Conservation (phyloP, 2,797 vertebrate genomes). For the Thunnus albacares region DNA sequence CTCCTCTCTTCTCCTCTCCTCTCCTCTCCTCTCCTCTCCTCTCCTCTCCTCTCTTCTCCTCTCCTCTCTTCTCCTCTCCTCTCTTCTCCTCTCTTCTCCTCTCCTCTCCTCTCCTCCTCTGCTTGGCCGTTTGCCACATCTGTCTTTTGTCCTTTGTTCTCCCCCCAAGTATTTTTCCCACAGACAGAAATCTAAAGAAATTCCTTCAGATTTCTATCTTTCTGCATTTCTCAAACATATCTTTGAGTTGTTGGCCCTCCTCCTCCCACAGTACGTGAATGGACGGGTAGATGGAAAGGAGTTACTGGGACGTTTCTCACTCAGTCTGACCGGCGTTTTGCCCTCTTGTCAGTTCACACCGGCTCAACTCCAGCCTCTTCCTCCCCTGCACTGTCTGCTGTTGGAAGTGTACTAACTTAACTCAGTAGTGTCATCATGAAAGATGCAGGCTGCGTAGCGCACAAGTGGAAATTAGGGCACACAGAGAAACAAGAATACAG, state of each 20-base stretch:
- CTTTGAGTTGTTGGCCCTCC: slow-evolving; percentile 17
- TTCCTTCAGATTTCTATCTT: slow-evolving; percentile 67
- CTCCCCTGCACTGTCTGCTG: slow-evolving; percentile 26
- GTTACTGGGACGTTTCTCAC: slow-evolving; percentile 46
- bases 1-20: slow-evolving; percentile 8
- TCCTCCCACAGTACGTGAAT: slow-evolving; percentile 39
- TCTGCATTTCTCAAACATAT: slow-evolving; percentile 58
- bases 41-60: slow-evolving; percentile 8
- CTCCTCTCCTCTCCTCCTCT: slow-evolving; percentile 12
- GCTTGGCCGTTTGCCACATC: slow-evolving; percentile 72
- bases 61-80: background rate
- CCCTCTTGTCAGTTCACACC: slow-evolving; percentile 47
- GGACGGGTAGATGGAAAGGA: slow-evolving; percentile 41
- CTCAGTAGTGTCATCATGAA: slow-evolving; percentile 31
- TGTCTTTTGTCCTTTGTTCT: slow-evolving; percentile 77
- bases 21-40: slow-evolving; percentile 7
- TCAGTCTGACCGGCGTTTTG: slow-evolving; percentile 35
- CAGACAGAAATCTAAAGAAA: slow-evolving; percentile 66
- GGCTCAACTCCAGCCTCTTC: slow-evolving; percentile 22
- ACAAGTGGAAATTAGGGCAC: slow-evolving; percentile 35
- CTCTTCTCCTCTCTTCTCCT: background rate
- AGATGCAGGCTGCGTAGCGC: slow-evolving; percentile 27
- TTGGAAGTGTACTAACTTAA: slow-evolving; percentile 18
- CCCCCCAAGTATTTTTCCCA: slow-evolving; percentile 59
- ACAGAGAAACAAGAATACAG: background rate